Evolutionary conservation across 2,888 invertebrate species (phyloP).

Genomic region (Drosophila subsilvestris): DNA sequence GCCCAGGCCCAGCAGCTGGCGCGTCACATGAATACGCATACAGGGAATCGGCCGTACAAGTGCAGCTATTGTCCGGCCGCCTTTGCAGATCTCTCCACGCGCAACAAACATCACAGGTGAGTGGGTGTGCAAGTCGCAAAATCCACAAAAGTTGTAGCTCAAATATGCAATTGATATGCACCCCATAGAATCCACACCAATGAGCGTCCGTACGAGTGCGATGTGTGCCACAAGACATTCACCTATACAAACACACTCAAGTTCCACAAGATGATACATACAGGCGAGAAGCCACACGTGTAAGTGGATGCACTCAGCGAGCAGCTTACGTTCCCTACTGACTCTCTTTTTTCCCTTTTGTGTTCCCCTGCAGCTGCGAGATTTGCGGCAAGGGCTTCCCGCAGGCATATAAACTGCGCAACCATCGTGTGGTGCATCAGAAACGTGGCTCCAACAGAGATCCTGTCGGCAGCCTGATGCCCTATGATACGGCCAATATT

Average conservation of each 20-base stretch:
- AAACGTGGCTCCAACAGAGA: conserved; percentile 56
- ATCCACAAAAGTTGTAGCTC: neutral
- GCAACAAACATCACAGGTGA: conserved; percentile 84
- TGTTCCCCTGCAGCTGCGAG: conserved; percentile 65
- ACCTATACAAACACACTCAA: conserved; percentile 83
- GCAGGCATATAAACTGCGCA: conserved; percentile 79
- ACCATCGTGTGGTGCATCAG: conserved; percentile 75
- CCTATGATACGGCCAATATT: conserved; percentile 59
- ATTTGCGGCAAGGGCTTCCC: conserved; percentile 81
- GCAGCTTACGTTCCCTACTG: neutral
- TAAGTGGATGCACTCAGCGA: conserved; percentile 56
- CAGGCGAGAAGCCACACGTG: conserved; percentile 82
- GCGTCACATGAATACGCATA: conserved; percentile 84
- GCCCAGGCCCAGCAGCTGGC: conserved; percentile 83
- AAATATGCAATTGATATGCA: neutral
- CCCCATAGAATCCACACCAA: conserved; percentile 81
- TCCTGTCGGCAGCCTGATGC: conserved; percentile 46
- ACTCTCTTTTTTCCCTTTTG: neutral
- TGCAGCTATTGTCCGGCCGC: conserved; percentile 83
- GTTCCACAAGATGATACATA: conserved; percentile 83
- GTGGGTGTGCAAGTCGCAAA: neutral
- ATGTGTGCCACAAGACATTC: conserved; percentile 82
- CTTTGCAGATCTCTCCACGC: conserved; percentile 84
- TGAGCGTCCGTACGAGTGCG: conserved; percentile 82
- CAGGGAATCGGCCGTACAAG: conserved; percentile 83